These are phyloP conservation scores for Sebastes matsubarae DNA, from an alignment of 2,797 vertebrate genomes.

Conservation along the genomic window DNA sequence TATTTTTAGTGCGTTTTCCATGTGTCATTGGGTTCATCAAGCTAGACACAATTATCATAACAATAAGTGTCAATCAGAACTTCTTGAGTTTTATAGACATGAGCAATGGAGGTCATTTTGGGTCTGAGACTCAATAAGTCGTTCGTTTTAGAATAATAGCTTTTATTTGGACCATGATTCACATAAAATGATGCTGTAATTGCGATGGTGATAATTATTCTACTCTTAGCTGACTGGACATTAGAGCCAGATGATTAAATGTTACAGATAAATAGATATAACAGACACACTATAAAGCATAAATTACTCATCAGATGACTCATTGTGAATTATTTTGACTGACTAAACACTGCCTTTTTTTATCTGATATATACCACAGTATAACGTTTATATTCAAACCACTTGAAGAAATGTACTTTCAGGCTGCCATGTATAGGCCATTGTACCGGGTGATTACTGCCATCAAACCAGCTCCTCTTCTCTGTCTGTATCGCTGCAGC, in stretches of 20 bases:
- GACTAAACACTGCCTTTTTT: background rate
- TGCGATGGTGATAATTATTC: background rate
- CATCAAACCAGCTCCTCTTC: background rate
- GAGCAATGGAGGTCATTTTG: background rate
- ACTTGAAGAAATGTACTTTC: background rate
- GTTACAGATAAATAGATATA: background rate
- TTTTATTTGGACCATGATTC: background rate
- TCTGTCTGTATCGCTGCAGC: background rate
- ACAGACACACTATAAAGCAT: background rate
- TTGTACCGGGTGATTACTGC: background rate
- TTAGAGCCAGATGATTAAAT: conserved; percentile 4
- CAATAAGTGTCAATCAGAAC: background rate
- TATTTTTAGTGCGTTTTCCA: too few relatives aligned
- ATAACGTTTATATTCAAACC: background rate
- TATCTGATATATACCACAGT: background rate
- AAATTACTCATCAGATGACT: conserved; percentile 1
- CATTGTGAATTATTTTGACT: background rate
- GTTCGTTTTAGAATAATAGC: background rate
- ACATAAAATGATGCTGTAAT: background rate
- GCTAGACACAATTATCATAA: background rate
- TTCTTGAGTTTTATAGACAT: background rate
- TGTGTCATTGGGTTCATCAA: background rate
- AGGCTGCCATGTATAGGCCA: background rate
- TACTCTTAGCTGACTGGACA: background rate
- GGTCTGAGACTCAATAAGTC: background rate